These are phyloP conservation scores for Calyptommatus sinebrachiatus DNA, from an alignment of 2,113 vertebrate species.

Conservation along the genomic window DNA sequence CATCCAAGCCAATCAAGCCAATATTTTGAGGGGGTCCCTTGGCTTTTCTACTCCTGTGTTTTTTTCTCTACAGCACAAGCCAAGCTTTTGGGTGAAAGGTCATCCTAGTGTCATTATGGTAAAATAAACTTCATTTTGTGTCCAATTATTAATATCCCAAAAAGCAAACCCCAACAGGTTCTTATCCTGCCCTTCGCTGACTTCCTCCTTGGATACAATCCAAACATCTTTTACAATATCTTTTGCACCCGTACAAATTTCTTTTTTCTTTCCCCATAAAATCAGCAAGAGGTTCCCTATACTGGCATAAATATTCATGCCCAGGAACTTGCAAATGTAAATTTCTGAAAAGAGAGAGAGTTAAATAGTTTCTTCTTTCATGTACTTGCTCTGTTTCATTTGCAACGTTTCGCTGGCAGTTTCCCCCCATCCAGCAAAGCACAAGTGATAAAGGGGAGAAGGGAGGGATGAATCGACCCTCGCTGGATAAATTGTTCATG, in stretches of 20 bases:
- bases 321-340: neutral
- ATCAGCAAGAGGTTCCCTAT: neutral
- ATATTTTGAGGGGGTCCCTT: too few species aligned
- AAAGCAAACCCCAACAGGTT: too few species aligned
- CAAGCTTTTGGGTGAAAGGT: too few species aligned
- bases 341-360: slow-evolving; percentile 26
- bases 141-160: too few species aligned
- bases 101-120: too few species aligned
- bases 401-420: slow-evolving; percentile 32
- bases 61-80: too few species aligned
- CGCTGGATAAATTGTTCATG: slow-evolving; percentile 34
- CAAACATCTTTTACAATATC: neutral
- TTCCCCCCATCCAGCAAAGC: neutral
- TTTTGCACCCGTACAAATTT: neutral
- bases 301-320: slow-evolving; percentile 27
- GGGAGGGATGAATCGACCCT: neutral
- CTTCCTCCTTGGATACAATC: neutral
- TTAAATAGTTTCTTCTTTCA: slow-evolving; percentile 36
- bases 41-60: too few species aligned
- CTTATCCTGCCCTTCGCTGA: too few species aligned
- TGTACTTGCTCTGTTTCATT: slow-evolving; percentile 22
- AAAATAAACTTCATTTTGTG: too few species aligned
- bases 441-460: slow-evolving; percentile 45
- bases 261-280: neutral
- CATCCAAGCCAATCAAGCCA: too few species aligned